Evolutionary conservation across 2,888 invertebrate species (phyloP).

Genomic region (Zygothrica quintamaculata): DNA sequence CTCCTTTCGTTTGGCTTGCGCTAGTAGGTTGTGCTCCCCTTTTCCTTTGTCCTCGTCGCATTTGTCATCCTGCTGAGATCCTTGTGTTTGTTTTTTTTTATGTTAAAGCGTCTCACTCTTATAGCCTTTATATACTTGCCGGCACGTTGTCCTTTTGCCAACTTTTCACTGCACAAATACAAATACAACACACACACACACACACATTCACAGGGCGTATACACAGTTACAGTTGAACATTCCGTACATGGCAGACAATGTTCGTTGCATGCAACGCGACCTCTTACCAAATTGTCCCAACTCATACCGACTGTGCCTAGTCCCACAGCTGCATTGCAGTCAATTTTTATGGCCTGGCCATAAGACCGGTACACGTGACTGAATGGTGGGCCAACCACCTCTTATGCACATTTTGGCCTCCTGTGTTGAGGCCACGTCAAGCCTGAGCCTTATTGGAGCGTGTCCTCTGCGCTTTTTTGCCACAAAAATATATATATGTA

Average conservation of each 20-base stretch:
- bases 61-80: constrained; percentile 13
- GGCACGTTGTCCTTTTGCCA: constrained; percentile 61
- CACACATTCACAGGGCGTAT: constrained; percentile 2
- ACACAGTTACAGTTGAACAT: constrained; percentile 20
- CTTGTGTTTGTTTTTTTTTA: constrained; percentile 30
- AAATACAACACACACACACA: constrained; percentile 28
- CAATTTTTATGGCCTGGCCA: constrained; percentile 56
- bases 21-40: constrained; percentile 41
- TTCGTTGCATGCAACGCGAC: constrained; percentile 55
- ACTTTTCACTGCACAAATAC: constrained; percentile 47
- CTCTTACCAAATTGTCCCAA: neutral
- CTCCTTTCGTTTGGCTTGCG: constrained; percentile 9
- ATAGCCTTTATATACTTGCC: constrained; percentile 52
- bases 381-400: constrained; percentile 28
- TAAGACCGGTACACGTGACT: constrained; percentile 69
- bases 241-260: constrained; percentile 39
- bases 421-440: constrained; percentile 64
- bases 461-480: constrained; percentile 67
- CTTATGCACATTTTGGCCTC: constrained; percentile 31
- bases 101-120: constrained; percentile 20
- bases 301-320: neutral
- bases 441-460: constrained; percentile 46
- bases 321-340: constrained; percentile 79
- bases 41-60: constrained; percentile 26
- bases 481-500: constrained; percentile 49